Evolutionary conservation across 2,888 invertebrate species (phyloP).

Genomic region (Agapostemon virescens): DNA sequence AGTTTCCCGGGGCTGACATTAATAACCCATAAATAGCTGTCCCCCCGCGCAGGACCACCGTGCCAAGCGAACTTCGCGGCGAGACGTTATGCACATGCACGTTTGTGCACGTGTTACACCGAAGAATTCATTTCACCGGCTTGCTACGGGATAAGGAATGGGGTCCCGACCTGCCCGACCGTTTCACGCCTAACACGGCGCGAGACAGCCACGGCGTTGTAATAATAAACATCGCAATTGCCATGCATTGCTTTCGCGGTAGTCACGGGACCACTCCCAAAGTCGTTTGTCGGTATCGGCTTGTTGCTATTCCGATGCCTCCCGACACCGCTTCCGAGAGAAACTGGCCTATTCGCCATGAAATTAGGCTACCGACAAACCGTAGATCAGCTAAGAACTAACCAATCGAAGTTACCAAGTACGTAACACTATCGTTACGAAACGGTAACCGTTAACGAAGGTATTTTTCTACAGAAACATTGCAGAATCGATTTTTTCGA

Average conservation of each 20-base stretch:
- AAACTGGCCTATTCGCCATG: not conserved
- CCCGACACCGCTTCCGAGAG: conserved; percentile 23
- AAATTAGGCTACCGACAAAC: conserved; percentile 10
- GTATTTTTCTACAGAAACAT: not conserved
- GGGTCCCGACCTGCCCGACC: conserved; percentile 67
- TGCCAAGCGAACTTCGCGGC: conserved; percentile 7
- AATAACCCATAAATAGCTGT: conserved; percentile 69
- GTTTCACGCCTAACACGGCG: conserved; percentile 65
- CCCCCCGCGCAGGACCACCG: conserved; percentile 30
- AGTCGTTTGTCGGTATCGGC: conserved; percentile 58
- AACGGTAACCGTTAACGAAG: not conserved
- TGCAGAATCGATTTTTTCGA: not conserved
- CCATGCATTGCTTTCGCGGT: conserved; percentile 62
- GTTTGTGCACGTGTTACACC: conserved; percentile 50
- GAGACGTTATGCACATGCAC: conserved; percentile 1
- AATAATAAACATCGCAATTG: conserved; percentile 69
- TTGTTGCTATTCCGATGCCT: conserved; percentile 39
- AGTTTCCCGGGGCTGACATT: conserved; percentile 64
- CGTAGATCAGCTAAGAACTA: not conserved
- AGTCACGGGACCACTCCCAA: conserved; percentile 62
- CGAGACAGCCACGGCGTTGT: conserved; percentile 59
- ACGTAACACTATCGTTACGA: not conserved
- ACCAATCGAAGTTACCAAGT: no score
- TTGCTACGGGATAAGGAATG: conserved; percentile 68
- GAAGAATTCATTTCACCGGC: conserved; percentile 71